Evolutionary conservation across 2,888 invertebrate species (phyloP), one percentile per base, ranked within the genome.

Genomic region (Epinotia demarniana): DNA sequence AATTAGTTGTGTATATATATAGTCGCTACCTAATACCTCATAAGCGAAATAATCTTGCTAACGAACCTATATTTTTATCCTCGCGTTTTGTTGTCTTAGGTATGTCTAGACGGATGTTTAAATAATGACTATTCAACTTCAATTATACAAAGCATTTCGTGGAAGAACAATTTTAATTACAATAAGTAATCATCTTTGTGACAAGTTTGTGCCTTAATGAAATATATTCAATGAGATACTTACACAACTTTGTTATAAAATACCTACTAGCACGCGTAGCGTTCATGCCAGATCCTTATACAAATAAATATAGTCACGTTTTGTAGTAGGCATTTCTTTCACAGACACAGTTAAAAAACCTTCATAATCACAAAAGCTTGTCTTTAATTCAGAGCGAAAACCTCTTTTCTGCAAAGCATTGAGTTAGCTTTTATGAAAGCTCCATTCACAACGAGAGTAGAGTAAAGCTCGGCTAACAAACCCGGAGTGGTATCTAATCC

Each of bases 381-480:
- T 39, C 63, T 46, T 53, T 69, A 72, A 73, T 76, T 78, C 67
- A 66, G 72, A 76, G 57, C 71, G 66, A 60, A 67, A 53, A 72
- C 72, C 70, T 73, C 68, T 69, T 74, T 74, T 69, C 69, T 63
- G 33, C 62, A 69, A 62, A 74, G 69, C 69, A 63, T 63, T 63
- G 69, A 69, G 74, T 58, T 69, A 69, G 74, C 74, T 62, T 73
- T 73, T 58, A 63, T 69, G 63, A 69, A 69, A 69, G 74, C 68
- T 63, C 43, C 49, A 63, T 69, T 74, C 69, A 75, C 68, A 63
- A 63, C 43, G 72, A 18, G 39, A 60, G 67, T 73, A 71, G 39
- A 74, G 68, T 61, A 76, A 75, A 78, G 74, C 74, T 61, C 66
- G 33, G 68, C 72, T 74, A 76, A 76, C 77, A 77, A 70, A 73